Evolutionary conservation across 2,888 invertebrate genomes (phyloP).

Genomic region (Drosophila nr. medialis): DNA sequence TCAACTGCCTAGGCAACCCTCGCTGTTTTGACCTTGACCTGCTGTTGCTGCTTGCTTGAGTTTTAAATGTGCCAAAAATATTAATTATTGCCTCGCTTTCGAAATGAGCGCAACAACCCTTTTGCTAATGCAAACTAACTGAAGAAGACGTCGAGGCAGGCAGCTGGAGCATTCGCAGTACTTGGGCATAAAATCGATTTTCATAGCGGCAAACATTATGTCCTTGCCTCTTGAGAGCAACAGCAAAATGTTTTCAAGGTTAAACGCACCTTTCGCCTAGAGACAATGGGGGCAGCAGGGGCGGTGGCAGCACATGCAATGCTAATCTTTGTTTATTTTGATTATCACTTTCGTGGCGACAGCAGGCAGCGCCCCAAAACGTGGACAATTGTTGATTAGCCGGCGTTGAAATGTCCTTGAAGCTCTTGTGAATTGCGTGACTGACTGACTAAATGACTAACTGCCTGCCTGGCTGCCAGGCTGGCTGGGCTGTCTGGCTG

Average conservation of each 20-base stretch:
- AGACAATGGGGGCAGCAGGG: not conserved
- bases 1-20: conserved; percentile 49
- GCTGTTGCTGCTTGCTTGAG: conserved; percentile 18
- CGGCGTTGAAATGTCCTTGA: conserved; percentile 60
- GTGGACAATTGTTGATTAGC: conserved; percentile 50
- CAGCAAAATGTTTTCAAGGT: conserved; percentile 54
- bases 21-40: conserved; percentile 60
- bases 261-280: conserved; percentile 50
- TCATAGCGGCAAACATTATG: conserved; percentile 37
- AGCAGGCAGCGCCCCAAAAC: conserved; percentile 12
- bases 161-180: not conserved
- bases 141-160: not conserved
- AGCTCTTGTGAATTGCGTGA: conserved; percentile 47
- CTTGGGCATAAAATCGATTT: conserved; percentile 57
- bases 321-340: conserved; percentile 77
- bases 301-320: conserved; percentile 22
- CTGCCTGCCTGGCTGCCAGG: conserved; percentile 26
- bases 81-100: conserved; percentile 59
- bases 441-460: conserved; percentile 35
- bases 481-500: conserved; percentile 24
- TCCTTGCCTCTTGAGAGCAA: conserved; percentile 14
- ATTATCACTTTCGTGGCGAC: conserved; percentile 71
- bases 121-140: conserved; percentile 23
- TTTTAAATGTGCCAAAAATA: conserved; percentile 58
- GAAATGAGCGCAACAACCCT: conserved; percentile 55